A percentile compares a stretch with the other conserved stretches of the same genome.
These are phyloP conservation scores for Setophaga kirtlandii DNA, from an alignment of 2,113 vertebrate species.

Conservation along the genomic window DNA sequence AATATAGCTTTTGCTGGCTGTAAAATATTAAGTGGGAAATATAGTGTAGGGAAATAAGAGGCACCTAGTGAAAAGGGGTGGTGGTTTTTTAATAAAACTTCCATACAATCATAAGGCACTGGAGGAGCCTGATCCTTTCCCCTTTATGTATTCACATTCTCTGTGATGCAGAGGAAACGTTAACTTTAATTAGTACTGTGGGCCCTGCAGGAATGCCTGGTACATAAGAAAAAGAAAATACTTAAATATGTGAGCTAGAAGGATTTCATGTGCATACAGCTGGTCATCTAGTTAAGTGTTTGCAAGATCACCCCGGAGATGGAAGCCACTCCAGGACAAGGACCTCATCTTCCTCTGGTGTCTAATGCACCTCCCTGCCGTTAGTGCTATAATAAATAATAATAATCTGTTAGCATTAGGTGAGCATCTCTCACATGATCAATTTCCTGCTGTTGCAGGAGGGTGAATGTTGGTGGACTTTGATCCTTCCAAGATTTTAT, in stretches of 20 bases:
- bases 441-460: constrained; percentile 68
- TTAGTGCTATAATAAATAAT: constrained; percentile 72
- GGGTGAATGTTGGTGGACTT: constrained; percentile 69
- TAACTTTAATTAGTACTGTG: not conserved
- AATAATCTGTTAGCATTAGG: constrained; percentile 69
- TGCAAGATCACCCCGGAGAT: constrained; percentile 56
- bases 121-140: not conserved
- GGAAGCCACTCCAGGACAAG: constrained; percentile 60
- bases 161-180: not conserved
- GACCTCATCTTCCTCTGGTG: constrained; percentile 50
- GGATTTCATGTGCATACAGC: not conserved
- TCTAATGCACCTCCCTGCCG: constrained; percentile 58
- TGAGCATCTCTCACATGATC: constrained; percentile 67
- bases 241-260: not conserved
- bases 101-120: not conserved
- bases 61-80: not conserved
- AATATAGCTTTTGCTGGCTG: not conserved
- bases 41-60: constrained; percentile 21
- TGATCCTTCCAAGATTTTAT: constrained; percentile 72
- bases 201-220: not conserved
- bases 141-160: not conserved
- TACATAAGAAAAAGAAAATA: not conserved
- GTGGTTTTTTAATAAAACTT: constrained; percentile 27
- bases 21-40: constrained; percentile 54
- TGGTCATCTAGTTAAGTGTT: constrained; percentile 56